Evolutionary conservation across 2,113 vertebrate genomes (phyloP).

Genomic region (Tyrannus savana): DNA sequence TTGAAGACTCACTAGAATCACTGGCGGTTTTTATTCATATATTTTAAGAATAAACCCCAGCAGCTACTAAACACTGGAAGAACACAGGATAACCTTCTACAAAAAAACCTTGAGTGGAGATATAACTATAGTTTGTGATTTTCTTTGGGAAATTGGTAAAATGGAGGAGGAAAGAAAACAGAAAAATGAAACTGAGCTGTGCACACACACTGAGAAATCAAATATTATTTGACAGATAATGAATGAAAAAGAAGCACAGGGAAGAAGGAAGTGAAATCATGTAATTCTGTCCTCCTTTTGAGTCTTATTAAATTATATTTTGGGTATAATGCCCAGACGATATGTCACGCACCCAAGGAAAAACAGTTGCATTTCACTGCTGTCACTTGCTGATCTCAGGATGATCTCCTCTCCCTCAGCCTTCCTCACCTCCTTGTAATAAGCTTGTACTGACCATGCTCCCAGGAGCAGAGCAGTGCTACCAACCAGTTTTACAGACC

Average conservation of each 20-base stretch:
- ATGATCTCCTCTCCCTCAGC: not conserved
- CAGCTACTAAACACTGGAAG: not conserved
- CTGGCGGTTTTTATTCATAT: not conserved
- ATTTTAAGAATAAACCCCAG: slow-evolving; percentile 28
- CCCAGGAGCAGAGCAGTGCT: not conserved
- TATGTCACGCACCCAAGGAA: not conserved
- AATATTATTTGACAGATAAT: not conserved
- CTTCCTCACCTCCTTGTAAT: not conserved
- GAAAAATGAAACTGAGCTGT: not conserved
- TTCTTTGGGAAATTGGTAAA: not conserved
- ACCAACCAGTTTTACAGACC: not conserved
- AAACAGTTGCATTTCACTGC: not conserved
- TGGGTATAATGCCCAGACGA: not conserved
- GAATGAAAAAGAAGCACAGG: not conserved
- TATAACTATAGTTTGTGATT: not conserved
- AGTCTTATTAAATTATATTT: not conserved
- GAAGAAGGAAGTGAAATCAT: not conserved
- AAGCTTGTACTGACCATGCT: not conserved
- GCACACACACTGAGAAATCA: not conserved
- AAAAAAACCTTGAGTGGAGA: not conserved
- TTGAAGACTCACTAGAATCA: not conserved
- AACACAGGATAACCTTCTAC: not conserved
- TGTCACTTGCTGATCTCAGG: not conserved
- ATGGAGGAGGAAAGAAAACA: not conserved
- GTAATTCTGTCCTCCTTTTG: not conserved